Percentiles rank a stretch among this genome's conserved stretches.
Conservation (phyloP, 2,888 invertebrate species). For the Bursaphelenchus okinawaensis region DNA sequence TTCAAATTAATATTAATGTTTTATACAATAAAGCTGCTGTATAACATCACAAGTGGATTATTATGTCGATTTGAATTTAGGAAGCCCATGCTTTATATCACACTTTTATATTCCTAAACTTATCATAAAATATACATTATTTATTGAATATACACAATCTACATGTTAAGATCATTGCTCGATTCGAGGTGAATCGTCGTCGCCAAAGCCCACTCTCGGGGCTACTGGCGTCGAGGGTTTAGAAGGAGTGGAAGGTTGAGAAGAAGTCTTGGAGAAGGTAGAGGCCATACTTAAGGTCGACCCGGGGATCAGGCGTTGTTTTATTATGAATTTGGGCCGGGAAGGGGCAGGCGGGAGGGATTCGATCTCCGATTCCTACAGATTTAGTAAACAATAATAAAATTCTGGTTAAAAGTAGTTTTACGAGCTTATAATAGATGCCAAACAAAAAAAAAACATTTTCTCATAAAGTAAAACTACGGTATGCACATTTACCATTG, state of each 20-base stretch:
- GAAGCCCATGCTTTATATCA: too few species aligned
- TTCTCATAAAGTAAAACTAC: too few species aligned
- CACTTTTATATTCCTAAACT: too few species aligned
- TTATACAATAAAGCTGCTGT: too few species aligned
- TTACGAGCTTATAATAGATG: too few species aligned
- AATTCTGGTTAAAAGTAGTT: too few species aligned
- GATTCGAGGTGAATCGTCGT: slow-evolving; percentile 50
- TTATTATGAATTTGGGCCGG: slow-evolving; percentile 28
- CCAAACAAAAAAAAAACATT: background rate
- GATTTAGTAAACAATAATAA: too few species aligned
- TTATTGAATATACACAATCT: background rate
- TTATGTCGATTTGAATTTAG: too few species aligned
- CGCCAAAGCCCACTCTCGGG: slow-evolving; percentile 49
- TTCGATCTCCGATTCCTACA: slow-evolving; percentile 2
- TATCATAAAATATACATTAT: too few species aligned
- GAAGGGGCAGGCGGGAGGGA: slow-evolving; percentile 10
- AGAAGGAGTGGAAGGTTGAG: slow-evolving; percentile 11
- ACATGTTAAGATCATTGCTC: slow-evolving; percentile 16
- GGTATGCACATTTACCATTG: too few species aligned
- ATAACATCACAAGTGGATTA: too few species aligned
- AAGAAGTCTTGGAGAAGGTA: slow-evolving; percentile 8
- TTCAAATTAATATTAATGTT: too few species aligned
- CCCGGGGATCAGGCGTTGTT: slow-evolving; percentile 35
- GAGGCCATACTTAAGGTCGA: slow-evolving; percentile 34
- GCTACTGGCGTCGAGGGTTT: slow-evolving; percentile 37